These are phyloP conservation scores for Anas platyrhynchos DNA, from an alignment of 2,113 vertebrate species.

Conservation along the genomic window DNA sequence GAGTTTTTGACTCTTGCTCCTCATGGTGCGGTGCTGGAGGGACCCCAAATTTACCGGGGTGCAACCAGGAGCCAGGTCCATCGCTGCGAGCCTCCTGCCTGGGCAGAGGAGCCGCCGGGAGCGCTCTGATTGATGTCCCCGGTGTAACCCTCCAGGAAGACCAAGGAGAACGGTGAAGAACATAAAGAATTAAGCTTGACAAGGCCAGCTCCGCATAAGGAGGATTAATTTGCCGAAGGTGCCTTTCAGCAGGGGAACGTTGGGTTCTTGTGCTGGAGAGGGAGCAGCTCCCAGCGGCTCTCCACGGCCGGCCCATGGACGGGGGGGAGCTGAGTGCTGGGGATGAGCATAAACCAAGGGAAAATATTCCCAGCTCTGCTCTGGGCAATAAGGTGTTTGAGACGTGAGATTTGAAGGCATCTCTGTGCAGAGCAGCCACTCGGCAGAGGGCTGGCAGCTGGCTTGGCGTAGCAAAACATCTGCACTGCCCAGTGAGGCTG, in stretches of 20 bases:
- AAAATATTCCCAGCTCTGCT: too few relatives aligned
- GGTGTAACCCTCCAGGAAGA: accelerated
- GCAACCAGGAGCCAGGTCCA: accelerated
- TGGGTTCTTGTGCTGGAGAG: neutral
- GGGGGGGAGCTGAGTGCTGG: accelerated
- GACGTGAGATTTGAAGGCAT: too few relatives aligned
- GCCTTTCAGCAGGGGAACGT: neutral
- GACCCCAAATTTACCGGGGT: neutral
- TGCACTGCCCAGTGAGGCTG: too few relatives aligned
- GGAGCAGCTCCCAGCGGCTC: neutral
- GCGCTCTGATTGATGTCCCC: neutral
- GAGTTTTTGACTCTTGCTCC: neutral
- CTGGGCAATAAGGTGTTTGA: too few relatives aligned
- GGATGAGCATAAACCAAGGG: neutral
- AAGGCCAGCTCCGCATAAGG: neutral
- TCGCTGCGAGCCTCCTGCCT: neutral
- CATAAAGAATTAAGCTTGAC: neutral
- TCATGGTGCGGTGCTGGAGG: accelerated
- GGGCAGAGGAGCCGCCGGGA: too few relatives aligned
- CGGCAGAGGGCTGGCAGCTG: too few relatives aligned
- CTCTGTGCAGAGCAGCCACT: too few relatives aligned
- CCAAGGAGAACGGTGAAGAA: neutral
- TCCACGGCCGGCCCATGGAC: neutral
- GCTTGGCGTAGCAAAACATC: too few relatives aligned
- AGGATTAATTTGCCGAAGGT: neutral